Evolutionary conservation across 35 echinoderm and acorn worm species (phyloP).

Genomic region (Heliocidaris tuberculata): DNA sequence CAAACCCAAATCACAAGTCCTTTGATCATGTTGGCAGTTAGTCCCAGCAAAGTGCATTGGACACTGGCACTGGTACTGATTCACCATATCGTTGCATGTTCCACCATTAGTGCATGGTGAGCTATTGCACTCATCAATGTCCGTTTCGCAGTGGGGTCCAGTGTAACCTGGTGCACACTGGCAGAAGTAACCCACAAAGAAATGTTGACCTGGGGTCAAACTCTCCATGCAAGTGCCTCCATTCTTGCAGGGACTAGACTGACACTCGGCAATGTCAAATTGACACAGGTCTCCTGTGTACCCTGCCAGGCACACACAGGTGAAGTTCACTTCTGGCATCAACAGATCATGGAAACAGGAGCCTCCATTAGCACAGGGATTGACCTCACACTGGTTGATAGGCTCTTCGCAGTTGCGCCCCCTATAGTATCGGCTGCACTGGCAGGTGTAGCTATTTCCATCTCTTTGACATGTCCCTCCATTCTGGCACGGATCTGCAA

Average conservation of each 20-base stretch:
- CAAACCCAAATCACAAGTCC: constrained; percentile 72
- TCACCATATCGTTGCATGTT: constrained; percentile 60
- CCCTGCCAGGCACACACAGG: constrained; percentile 72
- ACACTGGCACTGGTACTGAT: constrained; percentile 72
- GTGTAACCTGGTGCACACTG: constrained; percentile 68
- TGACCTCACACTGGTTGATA: constrained; percentile 79
- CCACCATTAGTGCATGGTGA: constrained; percentile 68
- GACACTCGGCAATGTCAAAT: constrained; percentile 81
- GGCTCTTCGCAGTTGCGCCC: constrained; percentile 80
- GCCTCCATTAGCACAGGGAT: constrained; percentile 80
- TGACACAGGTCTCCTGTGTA: constrained; percentile 72
- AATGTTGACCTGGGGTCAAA: constrained; percentile 46
- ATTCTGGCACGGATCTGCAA: constrained; percentile 72
- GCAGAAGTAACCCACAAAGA: constrained; percentile 87
- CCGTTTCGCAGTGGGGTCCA: constrained; percentile 67
- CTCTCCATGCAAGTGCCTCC: constrained; percentile 73
- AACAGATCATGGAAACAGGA: constrained; percentile 77
- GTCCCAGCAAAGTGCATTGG: constrained; percentile 56
- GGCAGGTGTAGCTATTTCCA: constrained; percentile 59
- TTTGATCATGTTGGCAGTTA: constrained; percentile 72
- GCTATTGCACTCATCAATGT: constrained; percentile 84
- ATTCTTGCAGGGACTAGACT: constrained; percentile 81
- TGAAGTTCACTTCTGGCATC: constrained; percentile 76
- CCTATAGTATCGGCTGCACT: constrained; percentile 66
- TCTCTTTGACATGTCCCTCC: constrained; percentile 56